phyloP scores from a whole-genome alignment of 2,888 invertebrate species.

The Gortyna flavago region DNA sequence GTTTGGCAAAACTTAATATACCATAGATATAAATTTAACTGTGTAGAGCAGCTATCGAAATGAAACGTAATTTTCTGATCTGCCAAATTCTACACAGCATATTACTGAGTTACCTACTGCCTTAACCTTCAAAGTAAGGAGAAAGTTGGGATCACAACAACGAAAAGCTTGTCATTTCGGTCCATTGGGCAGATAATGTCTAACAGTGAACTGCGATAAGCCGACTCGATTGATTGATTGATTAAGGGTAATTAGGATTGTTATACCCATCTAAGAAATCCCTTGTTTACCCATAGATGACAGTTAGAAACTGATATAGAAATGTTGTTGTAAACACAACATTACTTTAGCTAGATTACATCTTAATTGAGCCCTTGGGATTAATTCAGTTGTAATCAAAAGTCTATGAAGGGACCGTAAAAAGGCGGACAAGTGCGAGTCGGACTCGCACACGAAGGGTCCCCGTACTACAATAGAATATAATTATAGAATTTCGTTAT shows the following conservation, averaged over 20 bases:
- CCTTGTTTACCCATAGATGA: conserved; percentile 31
- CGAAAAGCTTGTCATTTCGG: background rate
- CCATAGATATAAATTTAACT: background rate
- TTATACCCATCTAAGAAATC: conserved; percentile 6
- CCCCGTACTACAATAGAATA: no score
- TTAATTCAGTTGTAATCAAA: conserved; percentile 9
- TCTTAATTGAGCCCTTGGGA: conserved; percentile 3
- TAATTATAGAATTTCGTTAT: no score
- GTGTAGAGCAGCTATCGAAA: background rate
- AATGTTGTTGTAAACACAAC: conserved; percentile 1
- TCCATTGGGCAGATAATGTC: background rate
- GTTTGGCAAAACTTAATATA: background rate
- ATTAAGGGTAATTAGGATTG: conserved; percentile 42
- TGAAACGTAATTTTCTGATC: background rate
- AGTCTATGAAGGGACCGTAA: background rate
- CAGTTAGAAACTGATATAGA: conserved; percentile 8
- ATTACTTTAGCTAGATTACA: conserved; percentile 7
- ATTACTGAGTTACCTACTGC: background rate
- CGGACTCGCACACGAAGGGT: no score
- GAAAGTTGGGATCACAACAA: background rate
- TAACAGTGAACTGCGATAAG: conserved; percentile 20
- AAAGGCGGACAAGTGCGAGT: background rate
- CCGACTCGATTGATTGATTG: conserved; percentile 39
- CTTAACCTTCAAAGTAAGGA: background rate
- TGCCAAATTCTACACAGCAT: background rate